Conservation (phyloP, 2,888 invertebrate species). For the Tolmerus cingulatus region DNA sequence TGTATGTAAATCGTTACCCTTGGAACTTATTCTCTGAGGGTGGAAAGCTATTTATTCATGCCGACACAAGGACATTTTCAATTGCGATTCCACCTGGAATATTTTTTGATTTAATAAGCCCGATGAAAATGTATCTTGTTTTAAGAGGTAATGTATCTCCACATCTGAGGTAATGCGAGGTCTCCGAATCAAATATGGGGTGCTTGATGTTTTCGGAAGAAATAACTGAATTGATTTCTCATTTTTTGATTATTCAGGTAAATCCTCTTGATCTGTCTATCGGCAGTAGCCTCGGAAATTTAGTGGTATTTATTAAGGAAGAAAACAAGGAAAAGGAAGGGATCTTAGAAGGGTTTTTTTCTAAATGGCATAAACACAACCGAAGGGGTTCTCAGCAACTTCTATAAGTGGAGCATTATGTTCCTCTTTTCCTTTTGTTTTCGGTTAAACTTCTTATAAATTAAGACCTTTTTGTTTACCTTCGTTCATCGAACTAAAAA, state of each 20-base stretch:
- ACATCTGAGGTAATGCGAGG: neutral
- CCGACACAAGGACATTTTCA: slow-evolving; percentile 1
- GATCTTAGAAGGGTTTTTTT: neutral
- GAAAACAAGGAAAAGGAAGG: neutral
- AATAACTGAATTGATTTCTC: neutral
- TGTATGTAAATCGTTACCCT: slow-evolving; percentile 9
- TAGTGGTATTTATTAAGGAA: neutral
- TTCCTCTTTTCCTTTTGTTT: neutral
- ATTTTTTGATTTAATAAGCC: neutral
- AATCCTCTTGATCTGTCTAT: neutral
- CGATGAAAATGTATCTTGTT: neutral
- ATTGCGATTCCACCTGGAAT: neutral
- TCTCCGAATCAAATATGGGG: neutral
- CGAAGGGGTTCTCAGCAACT: neutral
- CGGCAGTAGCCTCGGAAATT: neutral
- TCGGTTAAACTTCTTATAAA: neutral
- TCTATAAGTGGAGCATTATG: neutral
- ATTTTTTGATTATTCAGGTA: neutral
- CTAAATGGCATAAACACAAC: neutral
- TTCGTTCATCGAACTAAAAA: neutral
- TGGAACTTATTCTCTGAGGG: neutral
- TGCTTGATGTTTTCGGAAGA: neutral
- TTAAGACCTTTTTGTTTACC: neutral
- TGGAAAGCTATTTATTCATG: slow-evolving; percentile 13
- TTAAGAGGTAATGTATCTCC: neutral